phyloP scores from a whole-genome alignment of 2,113 vertebrate genomes.

The Cyphomyrus discorhynchus region DNA sequence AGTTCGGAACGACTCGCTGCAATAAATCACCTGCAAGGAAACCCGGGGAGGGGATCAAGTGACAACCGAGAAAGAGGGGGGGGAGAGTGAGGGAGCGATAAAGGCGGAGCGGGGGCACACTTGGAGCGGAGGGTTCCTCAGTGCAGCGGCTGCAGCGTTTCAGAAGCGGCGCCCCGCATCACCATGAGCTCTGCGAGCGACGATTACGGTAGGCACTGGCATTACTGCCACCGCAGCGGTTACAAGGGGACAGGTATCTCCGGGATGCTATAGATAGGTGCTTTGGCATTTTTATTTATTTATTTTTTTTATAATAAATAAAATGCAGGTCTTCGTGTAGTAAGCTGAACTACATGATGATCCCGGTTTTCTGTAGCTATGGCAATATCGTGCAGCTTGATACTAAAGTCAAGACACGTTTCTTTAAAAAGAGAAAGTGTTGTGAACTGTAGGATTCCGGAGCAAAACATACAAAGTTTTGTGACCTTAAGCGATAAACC shows the following conservation, averaged over 20 bases:
- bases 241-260: neutral
- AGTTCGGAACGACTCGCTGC: neutral
- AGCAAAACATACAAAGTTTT: neutral
- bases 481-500: neutral
- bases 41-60: neutral
- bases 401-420: neutral
- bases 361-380: neutral
- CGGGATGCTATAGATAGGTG: neutral
- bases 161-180: conserved; percentile 15
- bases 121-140: neutral
- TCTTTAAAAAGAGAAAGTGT: neutral
- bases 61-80: neutral
- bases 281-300: neutral
- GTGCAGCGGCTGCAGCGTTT: conserved; percentile 21
- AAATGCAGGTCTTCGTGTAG: neutral
- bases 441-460: neutral
- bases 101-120: conserved; percentile 12
- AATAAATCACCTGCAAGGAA: neutral
- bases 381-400: neutral
- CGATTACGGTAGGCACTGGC: conserved; percentile 43
- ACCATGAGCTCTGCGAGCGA: conserved; percentile 53
- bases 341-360: neutral
- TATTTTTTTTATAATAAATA: neutral
- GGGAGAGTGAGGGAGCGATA: neutral
- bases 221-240: neutral